Conservation (phyloP, 2,797 vertebrate genomes). For the Muraenolepis orangiensis region DNA sequence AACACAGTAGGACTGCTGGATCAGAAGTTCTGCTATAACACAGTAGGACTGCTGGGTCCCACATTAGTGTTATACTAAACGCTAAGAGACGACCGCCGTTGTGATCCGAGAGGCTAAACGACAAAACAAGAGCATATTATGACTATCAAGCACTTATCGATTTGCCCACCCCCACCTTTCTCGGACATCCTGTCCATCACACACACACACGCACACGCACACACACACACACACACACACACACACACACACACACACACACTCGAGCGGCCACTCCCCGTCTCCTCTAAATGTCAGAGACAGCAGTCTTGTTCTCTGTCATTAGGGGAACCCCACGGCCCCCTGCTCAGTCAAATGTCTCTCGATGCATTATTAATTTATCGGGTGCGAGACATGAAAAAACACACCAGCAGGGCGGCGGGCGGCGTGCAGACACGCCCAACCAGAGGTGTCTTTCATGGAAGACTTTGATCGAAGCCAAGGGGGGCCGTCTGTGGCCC, state of each 20-base stretch:
- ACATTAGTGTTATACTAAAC: neutral
- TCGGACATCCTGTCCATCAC: neutral
- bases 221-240: constrained; percentile 9
- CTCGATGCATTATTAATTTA: constrained; percentile 71
- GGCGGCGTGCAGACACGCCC: constrained; percentile 30
- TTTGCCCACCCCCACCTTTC: neutral
- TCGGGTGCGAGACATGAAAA: constrained; percentile 57
- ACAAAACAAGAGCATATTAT: constrained; percentile 18
- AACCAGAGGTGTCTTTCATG: constrained; percentile 56
- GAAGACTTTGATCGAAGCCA: constrained; percentile 50
- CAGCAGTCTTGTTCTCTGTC: constrained; percentile 57
- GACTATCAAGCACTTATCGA: neutral
- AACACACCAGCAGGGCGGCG: constrained; percentile 30
- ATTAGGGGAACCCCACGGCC: constrained; percentile 57
- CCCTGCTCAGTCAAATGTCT: constrained; percentile 62
- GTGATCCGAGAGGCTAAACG: constrained; percentile 12
- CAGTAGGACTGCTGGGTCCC: neutral
- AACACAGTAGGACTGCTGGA: neutral
- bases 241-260: constrained; percentile 9
- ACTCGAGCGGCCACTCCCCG: constrained; percentile 12
- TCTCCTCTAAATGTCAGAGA: constrained; percentile 55
- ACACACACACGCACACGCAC: constrained; percentile 16
- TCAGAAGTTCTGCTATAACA: neutral
- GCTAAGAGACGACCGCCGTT: neutral
- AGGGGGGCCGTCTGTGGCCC: constrained; percentile 18